phyloP scores from a whole-genome alignment of 2,113 vertebrate genomes.

The Eublepharis macularius region DNA sequence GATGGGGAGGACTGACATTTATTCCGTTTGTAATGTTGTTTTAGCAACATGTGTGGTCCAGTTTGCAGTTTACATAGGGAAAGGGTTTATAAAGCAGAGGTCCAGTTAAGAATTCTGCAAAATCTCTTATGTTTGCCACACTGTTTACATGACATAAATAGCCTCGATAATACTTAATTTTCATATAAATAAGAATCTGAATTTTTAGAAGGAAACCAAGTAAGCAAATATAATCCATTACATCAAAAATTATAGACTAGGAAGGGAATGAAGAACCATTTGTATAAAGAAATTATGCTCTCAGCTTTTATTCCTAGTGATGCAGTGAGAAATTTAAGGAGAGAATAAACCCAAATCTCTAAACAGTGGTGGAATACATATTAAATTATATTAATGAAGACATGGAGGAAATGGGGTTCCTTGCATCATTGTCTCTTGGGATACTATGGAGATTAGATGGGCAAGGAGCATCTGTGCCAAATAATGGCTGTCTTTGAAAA shows the following conservation, averaged over 20 bases:
- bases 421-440: no score
- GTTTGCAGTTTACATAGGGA: slow-evolving; percentile 74
- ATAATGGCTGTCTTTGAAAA: no score
- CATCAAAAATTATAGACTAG: slow-evolving; percentile 4
- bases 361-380: neutral
- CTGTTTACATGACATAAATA: slow-evolving; percentile 49
- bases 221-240: slow-evolving; percentile 52
- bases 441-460: no score
- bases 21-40: slow-evolving; percentile 57
- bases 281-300: neutral
- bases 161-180: slow-evolving; percentile 50
- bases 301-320: neutral
- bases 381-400: neutral
- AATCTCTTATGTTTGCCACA: slow-evolving; percentile 66
- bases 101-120: slow-evolving; percentile 67
- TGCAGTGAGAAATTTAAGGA: neutral
- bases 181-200: slow-evolving; percentile 60
- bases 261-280: neutral
- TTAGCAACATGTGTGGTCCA: slow-evolving; percentile 73
- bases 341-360: neutral
- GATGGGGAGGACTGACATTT: neutral
- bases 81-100: slow-evolving; percentile 65
- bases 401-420: no score
- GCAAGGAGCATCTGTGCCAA: no score
- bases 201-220: slow-evolving; percentile 56